Percentiles rank a stretch among this genome's conserved stretches.
phyloP scores from a whole-genome alignment of 2,888 invertebrate species.

The Steromphala cineraria region DNA sequence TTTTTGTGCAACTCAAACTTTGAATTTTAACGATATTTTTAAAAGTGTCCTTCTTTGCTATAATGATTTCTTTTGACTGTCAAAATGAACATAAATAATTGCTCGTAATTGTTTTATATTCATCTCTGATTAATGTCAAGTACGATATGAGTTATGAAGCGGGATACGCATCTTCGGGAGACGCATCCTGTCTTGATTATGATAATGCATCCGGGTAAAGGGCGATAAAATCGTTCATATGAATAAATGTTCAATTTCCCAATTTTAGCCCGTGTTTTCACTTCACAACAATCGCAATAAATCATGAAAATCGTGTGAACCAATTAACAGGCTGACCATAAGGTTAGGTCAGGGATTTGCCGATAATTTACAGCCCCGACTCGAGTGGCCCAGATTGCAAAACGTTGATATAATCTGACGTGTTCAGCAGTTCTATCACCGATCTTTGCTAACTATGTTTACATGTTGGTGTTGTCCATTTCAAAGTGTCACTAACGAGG shows the following conservation, averaged over 20 bases:
- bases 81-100: too few relatives aligned
- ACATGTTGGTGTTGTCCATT: slow-evolving; percentile 15
- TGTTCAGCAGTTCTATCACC: background rate
- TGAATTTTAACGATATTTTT: too few relatives aligned
- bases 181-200: too few relatives aligned
- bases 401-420: background rate
- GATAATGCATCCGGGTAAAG: too few relatives aligned
- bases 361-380: background rate
- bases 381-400: background rate
- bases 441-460: slow-evolving; percentile 6
- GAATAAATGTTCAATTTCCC: slow-evolving; percentile 2
- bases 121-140: too few relatives aligned
- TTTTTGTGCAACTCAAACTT: too few relatives aligned
- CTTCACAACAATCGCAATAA: background rate
- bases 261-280: background rate
- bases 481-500: slow-evolving; percentile 11
- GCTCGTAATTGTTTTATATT: too few relatives aligned
- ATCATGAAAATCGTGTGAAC: background rate
- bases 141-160: too few relatives aligned
- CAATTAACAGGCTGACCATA: background rate
- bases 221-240: background rate
- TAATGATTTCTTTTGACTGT: too few relatives aligned
- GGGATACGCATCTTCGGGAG: too few relatives aligned
- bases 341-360: background rate
- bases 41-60: too few relatives aligned